These are phyloP conservation scores for Philotrypesis tridentata DNA, from an alignment of 1,140 invertebrate genomes.

Conservation along the genomic window DNA sequence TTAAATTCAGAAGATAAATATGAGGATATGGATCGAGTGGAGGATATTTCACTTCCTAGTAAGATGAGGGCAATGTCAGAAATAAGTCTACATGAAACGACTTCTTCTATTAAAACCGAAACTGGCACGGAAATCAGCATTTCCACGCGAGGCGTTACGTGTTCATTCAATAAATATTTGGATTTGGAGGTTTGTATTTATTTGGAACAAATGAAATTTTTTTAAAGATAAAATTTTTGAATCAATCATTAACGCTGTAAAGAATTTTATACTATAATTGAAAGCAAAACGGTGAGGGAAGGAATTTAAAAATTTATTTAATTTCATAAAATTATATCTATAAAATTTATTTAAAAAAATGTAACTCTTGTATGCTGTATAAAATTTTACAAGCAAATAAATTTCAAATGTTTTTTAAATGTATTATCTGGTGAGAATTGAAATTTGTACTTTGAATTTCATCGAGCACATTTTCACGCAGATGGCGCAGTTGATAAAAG, in stretches of 20 bases:
- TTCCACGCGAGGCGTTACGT: slow-evolving; percentile 70
- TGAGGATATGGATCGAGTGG: slow-evolving; percentile 65
- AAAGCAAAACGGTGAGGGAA: no score
- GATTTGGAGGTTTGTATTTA: slow-evolving; percentile 63
- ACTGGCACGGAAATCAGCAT: slow-evolving; percentile 73
- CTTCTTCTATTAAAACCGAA: slow-evolving; percentile 72
- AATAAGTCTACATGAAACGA: slow-evolving; percentile 72
- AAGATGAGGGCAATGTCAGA: slow-evolving; percentile 71
- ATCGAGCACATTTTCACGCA: slow-evolving; percentile 50
- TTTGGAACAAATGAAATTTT: not conserved
- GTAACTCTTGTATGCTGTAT: slow-evolving; percentile 34
- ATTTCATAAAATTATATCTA: not conserved
- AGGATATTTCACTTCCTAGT: slow-evolving; percentile 66
- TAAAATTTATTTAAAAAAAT: slow-evolving; percentile 6
- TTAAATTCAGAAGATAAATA: slow-evolving; percentile 64
- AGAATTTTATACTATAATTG: no score
- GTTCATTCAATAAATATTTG: slow-evolving; percentile 71
- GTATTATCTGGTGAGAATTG: not conserved
- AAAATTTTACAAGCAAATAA: not conserved
- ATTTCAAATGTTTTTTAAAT: no score
- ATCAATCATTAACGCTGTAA: not conserved
- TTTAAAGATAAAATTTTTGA: not conserved
- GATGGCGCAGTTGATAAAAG: slow-evolving; percentile 71
- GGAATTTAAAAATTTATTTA: no score
- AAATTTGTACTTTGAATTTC: not conserved